Evolutionary conservation across 2,797 vertebrate genomes (phyloP), one percentile per base, ranked within the genome.

Genomic region (Gadopsis bispinosus): DNA sequence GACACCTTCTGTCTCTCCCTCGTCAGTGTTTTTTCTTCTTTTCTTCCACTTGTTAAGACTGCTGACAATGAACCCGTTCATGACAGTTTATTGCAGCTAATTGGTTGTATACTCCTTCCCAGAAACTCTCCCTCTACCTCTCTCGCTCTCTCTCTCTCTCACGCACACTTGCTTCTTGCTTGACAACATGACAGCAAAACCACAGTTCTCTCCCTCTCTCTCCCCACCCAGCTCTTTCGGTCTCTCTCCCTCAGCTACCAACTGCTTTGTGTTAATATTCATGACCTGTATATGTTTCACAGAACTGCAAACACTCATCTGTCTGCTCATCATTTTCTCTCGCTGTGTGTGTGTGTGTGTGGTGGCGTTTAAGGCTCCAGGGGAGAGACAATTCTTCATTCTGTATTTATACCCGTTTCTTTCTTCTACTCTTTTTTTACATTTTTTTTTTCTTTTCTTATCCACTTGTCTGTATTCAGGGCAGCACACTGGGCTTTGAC

Each of bases 211-310:
- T 62, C 55, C 31, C 53, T 60, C 41, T 26, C 45, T 55, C 67
- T 12, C n/a, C n/a, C n/a, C n/a, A n/a, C n/a, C 73, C 75, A 70
- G 64, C 83, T 58, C 53, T 56, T 5, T 51, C 55, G 39, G 17
- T 67, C 58, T 29, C 68, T 70, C 64, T 50, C 67, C 14, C 74
- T 81, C 76, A 73, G 64, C 83, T 77, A 81, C 88, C 86, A 77
- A 85, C 86, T 88, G 84, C n/a, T 86, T 89, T 77, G 64, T 75
- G 85, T 92, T 90, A 90, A 90, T 89, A 92, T 91, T 91, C 85
- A 88, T 90, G 87, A 89, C 86, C 86, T 87, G 83, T 87, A 68
- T 89, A 81, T 86, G 86, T 87, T 87, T 84, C 87, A 73, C 77
- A 80, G 76, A 89, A 78, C 76, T 90, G 65, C 83, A 89, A 89